Evolutionary conservation across 2,113 vertebrate genomes (phyloP), one percentile per base, ranked within the genome.

Genomic region (Pundamilia nyererei): DNA sequence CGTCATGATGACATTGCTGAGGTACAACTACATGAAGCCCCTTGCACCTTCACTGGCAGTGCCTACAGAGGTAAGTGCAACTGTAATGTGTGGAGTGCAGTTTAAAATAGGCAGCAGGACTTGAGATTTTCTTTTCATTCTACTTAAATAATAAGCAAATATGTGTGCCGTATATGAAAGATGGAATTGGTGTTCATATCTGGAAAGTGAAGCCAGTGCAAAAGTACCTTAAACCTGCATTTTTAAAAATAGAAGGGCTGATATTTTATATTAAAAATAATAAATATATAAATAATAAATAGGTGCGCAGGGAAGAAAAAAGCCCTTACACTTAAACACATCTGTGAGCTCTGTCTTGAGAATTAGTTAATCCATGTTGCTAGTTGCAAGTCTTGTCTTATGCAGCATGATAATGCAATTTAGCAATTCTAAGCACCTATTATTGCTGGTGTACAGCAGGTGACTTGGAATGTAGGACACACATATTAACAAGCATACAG

Each of bases 61-160:
- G 6, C 89, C 91, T 45, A 97, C 94, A 51, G 95, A 98, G 96
- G 98, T 99, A 97, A 97, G 96, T 87, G 11, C 4, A 58, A 1
- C 62, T 47, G n/a, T 29, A 24, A 15, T 10, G 42, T 9, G 9
- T 15, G 6, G 40, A 80, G 7, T 35, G 7, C 7, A 55, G 2
- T 21, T 77, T 56, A 45, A 55, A 13, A 14, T 9, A 3, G 11
- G 35, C 81, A 38, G 13, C 17, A 15, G 4, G 29, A 54, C 49
- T 35, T 7, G 24, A 33, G 9, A 60, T 45, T 3, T 79, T 21
- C 6, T 26, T 79, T 49, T 35, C 12, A 8, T 13, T 70, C 10
- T 8, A 15, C 13, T 11, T 21, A 56, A 65, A 65, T 13, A 68
- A 38, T 68, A 21, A 65, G 10, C 2, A 65, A 53, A 2, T 26